phyloP scores from a whole-genome alignment of 2,888 invertebrate genomes.

The Protodeltote pygarga region DNA sequence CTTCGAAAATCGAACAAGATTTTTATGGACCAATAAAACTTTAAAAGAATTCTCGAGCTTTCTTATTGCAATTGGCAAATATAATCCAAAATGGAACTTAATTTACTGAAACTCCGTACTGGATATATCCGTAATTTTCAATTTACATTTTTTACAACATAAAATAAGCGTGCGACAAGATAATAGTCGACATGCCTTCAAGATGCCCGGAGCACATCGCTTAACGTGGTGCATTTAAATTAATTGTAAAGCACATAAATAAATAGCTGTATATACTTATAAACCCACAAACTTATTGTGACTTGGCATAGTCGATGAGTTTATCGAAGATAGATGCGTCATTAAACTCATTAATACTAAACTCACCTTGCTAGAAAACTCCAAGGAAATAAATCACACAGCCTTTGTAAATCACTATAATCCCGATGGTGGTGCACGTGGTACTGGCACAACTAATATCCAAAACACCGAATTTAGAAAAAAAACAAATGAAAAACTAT shows the following conservation, averaged over 20 bases:
- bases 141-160: conserved; percentile 18
- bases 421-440: conserved; percentile 59
- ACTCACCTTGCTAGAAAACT: conserved; percentile 65
- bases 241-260: conserved; percentile 42
- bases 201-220: conserved; percentile 43
- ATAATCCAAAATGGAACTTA: conserved; percentile 5
- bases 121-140: conserved; percentile 10
- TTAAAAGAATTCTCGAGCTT: conserved; percentile 13
- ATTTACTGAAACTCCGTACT: conserved; percentile 3
- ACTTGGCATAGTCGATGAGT: conserved; percentile 26
- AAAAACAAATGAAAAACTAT: conserved; percentile 70
- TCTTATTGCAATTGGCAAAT: conserved; percentile 4
- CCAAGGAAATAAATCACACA: conserved; percentile 56
- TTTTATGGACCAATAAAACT: conserved; percentile 37
- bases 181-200: conserved; percentile 43
- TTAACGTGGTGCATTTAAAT: conserved; percentile 49
- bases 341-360: too few relatives aligned
- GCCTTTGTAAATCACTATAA: conserved; percentile 57
- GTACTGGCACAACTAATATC: conserved; percentile 66
- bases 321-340: conserved; percentile 13
- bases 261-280: conserved; percentile 24
- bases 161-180: conserved; percentile 42
- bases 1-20: conserved; percentile 20
- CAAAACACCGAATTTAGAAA: conserved; percentile 70
- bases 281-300: conserved; percentile 22